Evolutionary conservation across 1,140 invertebrate genomes (phyloP), one percentile per base, ranked within the genome.

Genomic region (Drosophila setifemur): DNA sequence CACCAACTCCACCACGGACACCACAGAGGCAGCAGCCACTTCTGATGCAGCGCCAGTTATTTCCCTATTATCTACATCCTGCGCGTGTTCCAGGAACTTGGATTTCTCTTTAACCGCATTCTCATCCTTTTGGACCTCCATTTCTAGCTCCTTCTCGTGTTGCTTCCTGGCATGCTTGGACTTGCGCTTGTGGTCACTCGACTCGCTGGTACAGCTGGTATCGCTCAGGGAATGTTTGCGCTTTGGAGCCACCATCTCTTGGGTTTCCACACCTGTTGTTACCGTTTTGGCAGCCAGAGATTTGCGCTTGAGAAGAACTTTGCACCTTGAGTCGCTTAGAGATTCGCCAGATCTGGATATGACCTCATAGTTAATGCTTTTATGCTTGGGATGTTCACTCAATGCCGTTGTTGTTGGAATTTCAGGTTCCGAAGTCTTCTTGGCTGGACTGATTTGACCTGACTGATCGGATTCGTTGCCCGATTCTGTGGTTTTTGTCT

Each of bases 281-380:
- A 37, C 35, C 14, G 44, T n/a, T 7, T 79, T 83, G 12, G 29
- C 52, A n/a, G 61, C 82, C 8, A 87, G 31, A 0, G 86, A 86
- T 29, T 90, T 90, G 0, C 89, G 69, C 50, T 90, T 90, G 1
- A 90, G 64, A 4, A 90, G 73, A 3, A 90, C 89, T 0, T 89
- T 82, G 64, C 54, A 83, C 3, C 58, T 71, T n/a, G 74, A 89
- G 60, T 89, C 85, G 11, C 18, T 55, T 1, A 74, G 29, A 2
- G 69, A 66, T 44, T 85, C 81, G 0, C 40, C 75, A 0, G 57
- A 40, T 37, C 81, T 37, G 12, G 85, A 26, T 55, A 88, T 88
- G 12, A 88, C 85, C 45, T 88, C 85, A 18, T 88, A 88, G 47
- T 87, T 87, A 52, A 40, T 86, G 47, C 68, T 86, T 28, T 76